These are phyloP conservation scores for Megaceryle torquata DNA, from an alignment of 2,113 vertebrate species.

Conservation along the genomic window DNA sequence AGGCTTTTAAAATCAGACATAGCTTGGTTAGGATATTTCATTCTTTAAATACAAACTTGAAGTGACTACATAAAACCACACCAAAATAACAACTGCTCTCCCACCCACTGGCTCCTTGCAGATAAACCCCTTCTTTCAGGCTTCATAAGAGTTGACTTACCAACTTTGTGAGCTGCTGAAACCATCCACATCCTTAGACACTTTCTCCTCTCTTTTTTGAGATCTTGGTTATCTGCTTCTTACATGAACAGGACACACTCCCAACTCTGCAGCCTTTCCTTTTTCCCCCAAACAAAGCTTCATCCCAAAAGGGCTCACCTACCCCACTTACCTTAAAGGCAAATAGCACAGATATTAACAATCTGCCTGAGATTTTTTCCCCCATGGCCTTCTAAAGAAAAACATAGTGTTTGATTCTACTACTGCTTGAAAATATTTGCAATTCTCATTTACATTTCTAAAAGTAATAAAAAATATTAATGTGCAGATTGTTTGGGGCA, in stretches of 20 bases:
- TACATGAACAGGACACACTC: fast-evolving
- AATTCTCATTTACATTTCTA: neutral
- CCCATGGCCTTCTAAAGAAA: neutral
- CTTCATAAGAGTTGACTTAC: neutral
- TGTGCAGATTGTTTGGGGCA: neutral
- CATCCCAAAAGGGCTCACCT: neutral
- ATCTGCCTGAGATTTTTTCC: neutral
- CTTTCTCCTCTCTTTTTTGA: neutral
- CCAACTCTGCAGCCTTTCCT: neutral
- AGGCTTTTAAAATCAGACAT: neutral
- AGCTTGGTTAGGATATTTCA: neutral
- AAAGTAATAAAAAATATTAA: neutral
- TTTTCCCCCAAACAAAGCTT: neutral
- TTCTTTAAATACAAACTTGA: neutral
- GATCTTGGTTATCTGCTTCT: neutral
- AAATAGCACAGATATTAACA: neutral
- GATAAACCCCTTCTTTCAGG: neutral
- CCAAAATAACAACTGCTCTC: neutral
- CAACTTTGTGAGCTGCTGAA: neutral
- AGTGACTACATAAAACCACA: neutral
- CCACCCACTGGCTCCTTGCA: neutral
- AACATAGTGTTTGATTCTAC: neutral
- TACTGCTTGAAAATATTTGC: neutral
- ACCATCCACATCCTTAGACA: neutral
- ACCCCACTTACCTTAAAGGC: neutral